These are phyloP conservation scores for Petroica traversi DNA, from an alignment of 2,113 vertebrate genomes.

Conservation along the genomic window DNA sequence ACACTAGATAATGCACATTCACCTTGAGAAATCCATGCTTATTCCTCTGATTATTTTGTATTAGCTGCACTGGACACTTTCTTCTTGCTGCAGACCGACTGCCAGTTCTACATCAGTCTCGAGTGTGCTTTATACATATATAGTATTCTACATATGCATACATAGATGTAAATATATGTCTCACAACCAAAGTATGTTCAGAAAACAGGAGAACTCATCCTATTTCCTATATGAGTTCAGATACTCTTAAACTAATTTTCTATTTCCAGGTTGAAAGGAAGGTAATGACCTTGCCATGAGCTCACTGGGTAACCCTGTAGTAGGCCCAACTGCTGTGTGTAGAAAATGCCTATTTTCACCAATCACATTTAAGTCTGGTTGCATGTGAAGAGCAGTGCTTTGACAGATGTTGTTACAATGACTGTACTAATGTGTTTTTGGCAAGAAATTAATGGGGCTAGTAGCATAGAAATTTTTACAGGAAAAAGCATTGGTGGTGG, in stretches of 20 bases:
- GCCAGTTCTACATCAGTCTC: not conserved
- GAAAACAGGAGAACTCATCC: not conserved
- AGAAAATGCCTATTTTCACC: not conserved
- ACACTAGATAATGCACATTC: not conserved
- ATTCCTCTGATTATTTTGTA: not conserved
- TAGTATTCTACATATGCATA: not conserved
- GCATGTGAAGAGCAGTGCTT: not conserved
- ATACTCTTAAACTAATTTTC: not conserved
- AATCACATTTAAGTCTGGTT: not conserved
- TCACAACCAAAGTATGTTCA: not conserved
- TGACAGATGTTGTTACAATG: not conserved
- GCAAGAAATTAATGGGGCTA: not conserved
- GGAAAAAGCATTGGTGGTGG: fast-evolving
- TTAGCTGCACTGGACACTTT: not conserved
- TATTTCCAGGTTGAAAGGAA: not conserved
- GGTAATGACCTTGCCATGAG: not conserved
- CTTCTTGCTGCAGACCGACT: not conserved
- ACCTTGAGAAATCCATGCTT: not conserved
- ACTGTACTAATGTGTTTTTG: not conserved
- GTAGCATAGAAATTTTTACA: not conserved
- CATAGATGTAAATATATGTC: not conserved
- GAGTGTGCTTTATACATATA: not conserved
- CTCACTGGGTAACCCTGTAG: not conserved
- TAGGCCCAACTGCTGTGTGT: not conserved
- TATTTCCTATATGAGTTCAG: not conserved